Percentiles rank a stretch among this genome's conserved stretches.
phyloP scores from a whole-genome alignment of 2,113 vertebrate genomes.

The Struthidea cinerea region DNA sequence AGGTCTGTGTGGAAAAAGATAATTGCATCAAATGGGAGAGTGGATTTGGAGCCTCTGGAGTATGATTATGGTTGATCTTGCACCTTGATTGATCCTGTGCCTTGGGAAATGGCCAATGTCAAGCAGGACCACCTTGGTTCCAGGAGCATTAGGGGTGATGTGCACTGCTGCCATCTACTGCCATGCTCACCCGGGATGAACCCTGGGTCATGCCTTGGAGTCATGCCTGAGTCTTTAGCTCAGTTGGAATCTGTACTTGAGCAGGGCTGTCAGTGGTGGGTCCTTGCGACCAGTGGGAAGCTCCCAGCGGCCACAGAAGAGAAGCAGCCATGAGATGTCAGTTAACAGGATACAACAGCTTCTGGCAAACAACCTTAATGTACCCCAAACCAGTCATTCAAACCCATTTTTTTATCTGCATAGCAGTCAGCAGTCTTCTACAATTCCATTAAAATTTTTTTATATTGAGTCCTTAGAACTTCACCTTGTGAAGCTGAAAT shows the following conservation, averaged over 20 bases:
- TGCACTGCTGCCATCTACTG: slow-evolving; percentile 28
- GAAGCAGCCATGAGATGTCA: neutral
- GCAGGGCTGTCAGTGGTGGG: neutral
- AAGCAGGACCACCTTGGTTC: neutral
- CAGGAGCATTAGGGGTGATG: neutral
- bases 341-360: neutral
- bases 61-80: neutral
- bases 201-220: neutral
- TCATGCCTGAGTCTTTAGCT: neutral
- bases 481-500: neutral
- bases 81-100: neutral
- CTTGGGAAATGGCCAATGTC: neutral
- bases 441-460: neutral
- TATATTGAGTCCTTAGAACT: neutral
- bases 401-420: neutral
- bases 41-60: neutral
- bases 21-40: neutral
- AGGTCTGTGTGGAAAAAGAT: neutral
- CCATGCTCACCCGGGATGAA: neutral
- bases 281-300: neutral
- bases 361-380: neutral
- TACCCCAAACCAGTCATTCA: neutral
- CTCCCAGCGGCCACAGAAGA: neutral
- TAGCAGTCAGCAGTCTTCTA: neutral
- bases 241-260: neutral